Conservation (phyloP, 2,888 invertebrate species). For the Dinocampus coccinellae region DNA sequence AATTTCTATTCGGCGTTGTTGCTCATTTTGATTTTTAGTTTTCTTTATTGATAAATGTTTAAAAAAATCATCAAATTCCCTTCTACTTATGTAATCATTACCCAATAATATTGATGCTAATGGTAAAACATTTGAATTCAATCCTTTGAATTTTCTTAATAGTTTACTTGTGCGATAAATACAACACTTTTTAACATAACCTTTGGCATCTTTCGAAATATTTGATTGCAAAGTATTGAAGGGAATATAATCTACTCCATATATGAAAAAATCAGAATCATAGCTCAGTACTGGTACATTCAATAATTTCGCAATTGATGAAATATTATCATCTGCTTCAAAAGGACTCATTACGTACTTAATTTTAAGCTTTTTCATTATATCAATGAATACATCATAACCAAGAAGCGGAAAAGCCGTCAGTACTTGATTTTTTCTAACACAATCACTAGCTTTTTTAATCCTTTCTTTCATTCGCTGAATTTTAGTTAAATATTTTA, state of each 20-base stretch:
- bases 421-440: slow-evolving; percentile 73
- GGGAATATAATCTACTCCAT: slow-evolving; percentile 86
- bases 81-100: slow-evolving; percentile 86
- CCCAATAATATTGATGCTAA: slow-evolving; percentile 87
- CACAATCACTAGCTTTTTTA: slow-evolving; percentile 70
- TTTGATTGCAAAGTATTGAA: slow-evolving; percentile 76
- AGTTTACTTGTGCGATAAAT: slow-evolving; percentile 82
- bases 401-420: slow-evolving; percentile 83
- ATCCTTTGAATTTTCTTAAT: slow-evolving; percentile 75
- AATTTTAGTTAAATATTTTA: slow-evolving; percentile 79
- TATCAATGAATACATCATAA: slow-evolving; percentile 81
- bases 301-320: slow-evolving; percentile 81
- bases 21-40: slow-evolving; percentile 70
- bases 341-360: slow-evolving; percentile 82
- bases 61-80: slow-evolving; percentile 80
- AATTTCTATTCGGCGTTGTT: slow-evolving; percentile 79
- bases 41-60: slow-evolving; percentile 73
- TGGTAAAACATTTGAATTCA: slow-evolving; percentile 79
- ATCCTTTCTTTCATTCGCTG: slow-evolving; percentile 75
- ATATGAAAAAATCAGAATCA: slow-evolving; percentile 95
- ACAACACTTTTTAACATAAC: slow-evolving; percentile 75
- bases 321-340: slow-evolving; percentile 92
- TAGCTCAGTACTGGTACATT: slow-evolving; percentile 90
- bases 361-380: slow-evolving; percentile 76
- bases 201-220: slow-evolving; percentile 47